Evolutionary conservation across 2,797 vertebrate genomes (phyloP), one percentile per base, ranked within the genome.

Genomic region (Pipistrellus nathusii): DNA sequence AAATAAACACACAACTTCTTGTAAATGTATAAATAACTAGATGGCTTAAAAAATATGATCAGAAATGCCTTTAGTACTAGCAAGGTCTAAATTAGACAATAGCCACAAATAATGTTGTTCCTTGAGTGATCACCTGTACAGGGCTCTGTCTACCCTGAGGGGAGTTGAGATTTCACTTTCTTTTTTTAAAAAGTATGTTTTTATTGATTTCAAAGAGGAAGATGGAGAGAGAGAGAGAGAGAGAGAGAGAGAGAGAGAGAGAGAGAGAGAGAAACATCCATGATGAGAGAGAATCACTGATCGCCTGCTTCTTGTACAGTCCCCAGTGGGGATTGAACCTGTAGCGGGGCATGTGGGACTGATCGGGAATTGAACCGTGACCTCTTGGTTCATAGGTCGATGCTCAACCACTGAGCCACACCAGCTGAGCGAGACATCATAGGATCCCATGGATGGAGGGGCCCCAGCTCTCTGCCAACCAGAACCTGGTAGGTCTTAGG

Each of bases 1-100:
- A 93, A 96, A 97, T 95, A 96, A 96, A 95, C 94, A 95, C 72
- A 91, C 46, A 93, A 78, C 66, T 88, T 93, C 76, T 94, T 94
- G 90, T 95, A 96, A 90, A 95, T 77, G 55, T 85, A 95, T 88
- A 93, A 94, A 95, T 91, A 96, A 71, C 84, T 72, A 25, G 46
- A 83, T 66, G 59, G n/a, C 62, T 93, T 93, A 35, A 64, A 91
- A 95, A 90, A 90, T 46, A 80, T 81, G 88, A 85, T 91, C 84
- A 94, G 81, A 76, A 97, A 89, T 75, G 68, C 76, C 92, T 86
- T 93, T 77, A 64, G 72, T 75, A 48, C 35, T 87, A 92, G 88
- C 77, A 89, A 83, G 73, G 30, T 35, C 55, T 90, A 86, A 64
- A 73, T 80, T 82, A 64, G 87, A 66, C 27, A 18, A 35, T 41